Conservation (phyloP, 1,140 invertebrate genomes). For the Dinoponera quadriceps region DNA sequence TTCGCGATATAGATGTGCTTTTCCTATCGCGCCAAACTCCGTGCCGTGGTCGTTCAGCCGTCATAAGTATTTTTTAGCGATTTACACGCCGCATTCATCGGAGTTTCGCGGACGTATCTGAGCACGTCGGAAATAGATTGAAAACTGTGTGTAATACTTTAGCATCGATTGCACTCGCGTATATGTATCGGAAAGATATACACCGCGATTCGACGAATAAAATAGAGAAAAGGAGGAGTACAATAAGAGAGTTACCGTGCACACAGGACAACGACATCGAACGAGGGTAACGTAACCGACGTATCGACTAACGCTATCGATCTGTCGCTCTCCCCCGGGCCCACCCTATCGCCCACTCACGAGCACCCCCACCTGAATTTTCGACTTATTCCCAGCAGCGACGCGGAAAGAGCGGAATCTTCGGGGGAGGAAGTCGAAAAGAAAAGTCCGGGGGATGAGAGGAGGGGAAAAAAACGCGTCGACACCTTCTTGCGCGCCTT, state of each 20-base stretch:
- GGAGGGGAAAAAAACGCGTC: background rate
- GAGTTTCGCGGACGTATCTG: background rate
- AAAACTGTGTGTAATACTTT: background rate
- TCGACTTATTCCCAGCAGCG: background rate
- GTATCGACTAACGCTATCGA: conserved; percentile 6
- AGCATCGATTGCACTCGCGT: background rate
- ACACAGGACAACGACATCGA: background rate
- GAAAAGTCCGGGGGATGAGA: background rate
- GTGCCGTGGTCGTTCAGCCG: too few species aligned
- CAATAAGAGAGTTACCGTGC: background rate
- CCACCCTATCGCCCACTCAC: too few species aligned
- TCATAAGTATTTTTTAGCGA: too few species aligned
- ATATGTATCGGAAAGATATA: background rate
- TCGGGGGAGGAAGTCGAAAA: background rate
- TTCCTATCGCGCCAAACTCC: too few species aligned
- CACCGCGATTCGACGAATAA: background rate
- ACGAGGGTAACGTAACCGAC: background rate
- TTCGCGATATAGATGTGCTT: too few species aligned
- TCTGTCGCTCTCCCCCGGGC: background rate
- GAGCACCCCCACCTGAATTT: background rate
- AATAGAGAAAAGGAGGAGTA: background rate
- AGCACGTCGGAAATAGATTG: background rate
- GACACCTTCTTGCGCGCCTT: conserved; percentile 33
- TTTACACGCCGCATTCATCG: background rate
- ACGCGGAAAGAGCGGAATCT: background rate